Percentiles rank a stretch among this genome's conserved stretches.
These are phyloP conservation scores for Etheostoma spectabile DNA, from an alignment of 2,113 vertebrate genomes.

Conservation along the genomic window DNA sequence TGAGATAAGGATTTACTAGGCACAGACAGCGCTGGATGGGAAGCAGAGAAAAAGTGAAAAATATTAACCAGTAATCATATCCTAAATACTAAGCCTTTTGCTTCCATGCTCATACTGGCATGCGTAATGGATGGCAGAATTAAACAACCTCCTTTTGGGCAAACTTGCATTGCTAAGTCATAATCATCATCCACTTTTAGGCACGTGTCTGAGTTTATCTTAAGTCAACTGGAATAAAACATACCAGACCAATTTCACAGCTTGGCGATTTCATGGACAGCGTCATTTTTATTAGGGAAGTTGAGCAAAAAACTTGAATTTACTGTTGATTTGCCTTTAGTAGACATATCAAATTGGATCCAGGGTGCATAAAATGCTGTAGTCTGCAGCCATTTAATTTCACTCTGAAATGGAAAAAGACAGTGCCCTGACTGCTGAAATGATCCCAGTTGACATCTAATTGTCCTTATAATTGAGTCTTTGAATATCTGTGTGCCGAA, in stretches of 20 bases:
- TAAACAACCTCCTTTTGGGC: constrained; percentile 19
- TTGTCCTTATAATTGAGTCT: constrained; percentile 24
- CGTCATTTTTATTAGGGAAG: constrained; percentile 50
- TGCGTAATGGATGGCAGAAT: constrained; percentile 33
- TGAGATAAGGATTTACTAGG: constrained; percentile 48
- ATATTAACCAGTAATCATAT: constrained; percentile 9
- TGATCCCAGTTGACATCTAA: constrained; percentile 43
- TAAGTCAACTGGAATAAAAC: constrained; percentile 46
- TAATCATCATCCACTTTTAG: constrained; percentile 46
- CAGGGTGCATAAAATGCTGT: constrained; percentile 24
- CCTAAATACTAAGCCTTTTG: constrained; percentile 10
- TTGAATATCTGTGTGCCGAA: not conserved
- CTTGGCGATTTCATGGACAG: constrained; percentile 30
- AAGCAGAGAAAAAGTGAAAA: constrained; percentile 8
- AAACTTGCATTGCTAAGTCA: constrained; percentile 7
- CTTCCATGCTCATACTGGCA: not conserved
- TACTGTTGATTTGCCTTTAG: constrained; percentile 48
- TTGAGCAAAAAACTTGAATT: constrained; percentile 56
- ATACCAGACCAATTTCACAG: constrained; percentile 55
- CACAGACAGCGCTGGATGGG: constrained; percentile 18
- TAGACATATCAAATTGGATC: constrained; percentile 49
- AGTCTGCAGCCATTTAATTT: constrained; percentile 36
- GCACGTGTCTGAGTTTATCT: constrained; percentile 35
- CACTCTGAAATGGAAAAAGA: constrained; percentile 30
- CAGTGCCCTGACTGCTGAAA: not conserved